Evolutionary conservation across 2,888 invertebrate species (phyloP).

Genomic region (Oxyteleia sp.): DNA sequence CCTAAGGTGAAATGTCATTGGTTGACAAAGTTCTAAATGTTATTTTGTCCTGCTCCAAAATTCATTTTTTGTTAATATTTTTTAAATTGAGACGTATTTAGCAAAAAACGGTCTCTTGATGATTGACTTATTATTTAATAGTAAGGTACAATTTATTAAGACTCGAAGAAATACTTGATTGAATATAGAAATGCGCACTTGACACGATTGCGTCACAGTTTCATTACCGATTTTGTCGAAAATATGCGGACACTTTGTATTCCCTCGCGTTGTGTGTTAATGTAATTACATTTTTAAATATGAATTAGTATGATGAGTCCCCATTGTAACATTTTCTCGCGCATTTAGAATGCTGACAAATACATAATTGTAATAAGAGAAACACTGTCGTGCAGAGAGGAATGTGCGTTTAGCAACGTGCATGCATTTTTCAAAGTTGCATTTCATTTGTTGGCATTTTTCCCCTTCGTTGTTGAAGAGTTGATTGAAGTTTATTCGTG

Average conservation of each 20-base stretch:
- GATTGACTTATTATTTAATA: no score
- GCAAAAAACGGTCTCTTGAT: no score
- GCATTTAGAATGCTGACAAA: conserved; percentile 36
- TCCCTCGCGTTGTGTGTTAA: conserved; percentile 16
- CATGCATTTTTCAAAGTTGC: neutral
- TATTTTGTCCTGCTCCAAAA: no score
- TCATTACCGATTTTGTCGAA: conserved; percentile 1
- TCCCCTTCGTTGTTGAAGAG: no score
- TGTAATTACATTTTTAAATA: conserved; percentile 49
- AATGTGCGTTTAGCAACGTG: neutral
- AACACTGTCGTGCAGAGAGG: conserved; percentile 11
- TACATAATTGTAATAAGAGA: conserved; percentile 44
- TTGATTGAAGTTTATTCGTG: no score
- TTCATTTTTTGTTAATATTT: no score
- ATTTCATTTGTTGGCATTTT: neutral
- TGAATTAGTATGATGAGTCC: conserved; percentile 41
- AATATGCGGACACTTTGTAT: conserved; percentile 1
- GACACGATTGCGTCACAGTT: conserved; percentile 8
- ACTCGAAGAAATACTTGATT: no score
- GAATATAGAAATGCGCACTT: conserved; percentile 8
- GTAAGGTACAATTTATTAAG: no score
- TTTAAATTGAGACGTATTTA: no score
- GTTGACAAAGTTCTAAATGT: no score
- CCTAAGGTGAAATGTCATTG: no score
- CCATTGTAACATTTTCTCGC: conserved; percentile 50